Evolutionary conservation across 2,888 invertebrate species (phyloP), one percentile per base, ranked within the genome.

Genomic region (Nesidiocoris tenuis): DNA sequence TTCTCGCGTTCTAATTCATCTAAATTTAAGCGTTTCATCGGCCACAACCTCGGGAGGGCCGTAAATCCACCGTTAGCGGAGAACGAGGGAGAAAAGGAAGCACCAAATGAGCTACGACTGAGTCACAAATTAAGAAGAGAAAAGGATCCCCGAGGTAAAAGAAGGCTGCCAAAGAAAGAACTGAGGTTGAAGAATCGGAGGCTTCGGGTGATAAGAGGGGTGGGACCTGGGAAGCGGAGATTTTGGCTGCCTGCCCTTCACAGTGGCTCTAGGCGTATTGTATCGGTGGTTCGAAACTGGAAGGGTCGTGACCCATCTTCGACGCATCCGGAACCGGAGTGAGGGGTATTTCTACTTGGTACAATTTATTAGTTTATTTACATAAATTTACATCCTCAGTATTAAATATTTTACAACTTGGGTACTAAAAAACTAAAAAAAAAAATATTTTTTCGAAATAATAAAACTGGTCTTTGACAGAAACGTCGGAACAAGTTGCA

Each of bases 1-100:
- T 65, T 65, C 65, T 65, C 39, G 18, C 65, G 25, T 24, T 65
- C 65, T 65, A 39, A 65, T 65, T 65, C 65, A 65, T 65, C 65
- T 65, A 65, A 39, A 65, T 65, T 65, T 65, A 65, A 65, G 19
- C 39, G 65, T 65, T 65, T 65, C 65, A 65, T 65, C 65, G 65
- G 25, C 65, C 39, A 39, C 65, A 24, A 18, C 65, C 7, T 39
- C 9, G 65, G 25, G 65, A 65, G 65, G 12, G 65, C 65, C 25
- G 65, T 65, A 65, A 65, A 65, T 65, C 65, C 39, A 39, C 39
- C 39, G 39, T 39, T 39, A 39, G 39, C 39, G 12, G 5, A 3
- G 39, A 39, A 39, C 12, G 39, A 12, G 39, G 12, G 3, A 12
- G 39, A 12, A 39, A 12, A 39, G 39, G 39, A 39, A 39, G 39